These are phyloP conservation scores for Kryphioiulus occultus DNA, from an alignment of 2,888 invertebrate species.

Conservation along the genomic window DNA sequence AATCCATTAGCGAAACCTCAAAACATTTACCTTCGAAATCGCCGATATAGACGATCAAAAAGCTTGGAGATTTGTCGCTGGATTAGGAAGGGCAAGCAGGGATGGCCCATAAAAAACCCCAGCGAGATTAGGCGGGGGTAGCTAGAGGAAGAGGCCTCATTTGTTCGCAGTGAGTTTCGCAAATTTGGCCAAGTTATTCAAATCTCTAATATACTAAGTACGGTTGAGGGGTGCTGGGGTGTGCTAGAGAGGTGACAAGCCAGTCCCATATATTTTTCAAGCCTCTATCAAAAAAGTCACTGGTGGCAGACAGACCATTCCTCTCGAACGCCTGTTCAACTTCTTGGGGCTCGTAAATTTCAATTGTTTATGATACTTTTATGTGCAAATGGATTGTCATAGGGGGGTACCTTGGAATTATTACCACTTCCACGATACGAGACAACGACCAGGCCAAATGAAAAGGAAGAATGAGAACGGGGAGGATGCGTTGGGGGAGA, in stretches of 20 bases:
- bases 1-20: constrained; percentile 31
- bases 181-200: constrained; percentile 24
- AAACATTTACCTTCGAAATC: not conserved
- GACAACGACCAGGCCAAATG: constrained; percentile 35
- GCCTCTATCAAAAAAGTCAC: constrained; percentile 42
- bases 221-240: constrained; percentile 7
- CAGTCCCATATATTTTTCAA: constrained; percentile 20
- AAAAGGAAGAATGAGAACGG: constrained; percentile 42
- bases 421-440: constrained; percentile 35
- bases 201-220: constrained; percentile 1
- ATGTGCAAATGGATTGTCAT: constrained; percentile 51
- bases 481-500: constrained; percentile 3
- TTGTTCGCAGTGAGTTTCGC: not conserved
- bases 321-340: constrained; percentile 43
- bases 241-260: constrained; percentile 14
- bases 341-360: constrained; percentile 48
- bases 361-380: constrained; percentile 51
- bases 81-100: constrained; percentile 2
- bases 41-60: not conserved
- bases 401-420: constrained; percentile 27
- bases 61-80: not conserved
- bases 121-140: not conserved
- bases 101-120: not conserved
- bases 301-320: constrained; percentile 43
- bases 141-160: not conserved